phyloP scores from a whole-genome alignment of 2,888 invertebrate genomes.

The Malacosoma neustria region DNA sequence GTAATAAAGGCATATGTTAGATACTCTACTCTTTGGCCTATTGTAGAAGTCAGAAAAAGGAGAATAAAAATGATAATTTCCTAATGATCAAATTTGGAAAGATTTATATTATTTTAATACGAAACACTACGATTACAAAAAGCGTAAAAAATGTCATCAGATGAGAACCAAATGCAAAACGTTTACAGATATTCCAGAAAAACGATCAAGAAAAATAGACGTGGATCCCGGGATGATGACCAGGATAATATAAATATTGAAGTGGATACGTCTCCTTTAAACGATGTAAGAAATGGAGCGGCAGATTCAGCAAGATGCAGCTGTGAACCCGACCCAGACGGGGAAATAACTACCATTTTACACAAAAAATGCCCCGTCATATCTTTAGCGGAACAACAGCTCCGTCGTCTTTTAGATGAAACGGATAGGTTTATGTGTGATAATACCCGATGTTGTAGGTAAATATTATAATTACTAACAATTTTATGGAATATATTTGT shows the following conservation, averaged over 20 bases:
- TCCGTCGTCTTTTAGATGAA: constrained; percentile 47
- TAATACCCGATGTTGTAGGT: constrained; percentile 49
- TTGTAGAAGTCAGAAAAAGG: too few species aligned
- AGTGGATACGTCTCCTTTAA: constrained; percentile 29
- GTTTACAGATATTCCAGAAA: constrained; percentile 52
- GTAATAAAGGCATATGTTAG: too few species aligned
- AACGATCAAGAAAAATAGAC: constrained; percentile 41
- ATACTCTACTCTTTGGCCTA: too few species aligned
- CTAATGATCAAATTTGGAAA: too few species aligned
- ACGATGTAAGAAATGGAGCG: constrained; percentile 20
- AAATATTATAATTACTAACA: too few species aligned
- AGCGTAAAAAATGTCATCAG: constrained; percentile 32
- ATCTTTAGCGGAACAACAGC: constrained; percentile 50
- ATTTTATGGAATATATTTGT: too few species aligned
- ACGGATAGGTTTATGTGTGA: constrained; percentile 47
- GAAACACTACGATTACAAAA: too few species aligned
- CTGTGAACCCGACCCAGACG: constrained; percentile 42
- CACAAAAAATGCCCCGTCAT: constrained; percentile 63
- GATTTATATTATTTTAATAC: too few species aligned
- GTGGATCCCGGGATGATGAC: constrained; percentile 25
- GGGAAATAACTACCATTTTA: constrained; percentile 47
- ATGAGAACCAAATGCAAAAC: constrained; percentile 51
- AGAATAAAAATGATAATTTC: too few species aligned
- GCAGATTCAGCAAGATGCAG: constrained; percentile 31
- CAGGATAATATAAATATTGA: constrained; percentile 27